Base-by-base conservation (phyloP, 2,888 invertebrate species). In the Serripes groenlandicus region DNA sequence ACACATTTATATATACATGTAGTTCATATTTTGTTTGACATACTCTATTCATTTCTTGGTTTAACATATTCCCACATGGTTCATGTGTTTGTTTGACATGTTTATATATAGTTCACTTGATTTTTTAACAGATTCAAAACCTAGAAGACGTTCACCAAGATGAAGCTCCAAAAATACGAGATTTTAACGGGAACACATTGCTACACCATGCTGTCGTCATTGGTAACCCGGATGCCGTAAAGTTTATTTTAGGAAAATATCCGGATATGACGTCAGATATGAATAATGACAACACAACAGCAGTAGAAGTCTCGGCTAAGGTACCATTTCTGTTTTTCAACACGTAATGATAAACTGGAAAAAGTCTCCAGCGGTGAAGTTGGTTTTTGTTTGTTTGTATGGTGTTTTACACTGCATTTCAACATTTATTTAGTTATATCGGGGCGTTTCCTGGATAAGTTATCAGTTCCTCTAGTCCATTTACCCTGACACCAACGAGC, bases 191-290 rank as follows among this genome's bases (percentile, higher is more conserved):
- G 28, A 88, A 88, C 75, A 89, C 83, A 0, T 56, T 89, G 49
- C 75, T 89, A 18, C 89, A 89, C 52, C 75, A 86, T 7, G 81
- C 85, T 66, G 86, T 89, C 11, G 26, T 83, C 26, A 49, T 71
- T 0, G 82, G 86, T 26, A 73, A 79, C 60, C 32, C 81, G 0
- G 80, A 81, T 32, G 81, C 78, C 5, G 71, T 88, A 7, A 81
- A 80, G 28, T 81, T 73, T 37, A 70, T 85, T 0, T 30, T 88
- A 7, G 85, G 78, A 23, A 81, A 81, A 26, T 84, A 82, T 34
- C 83, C 86, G 37, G 86, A 75, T 58, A 64, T 84, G 78, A 72
- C 77, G 32, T 81, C 83, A 34, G 86, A 86, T 30, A 79, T 86
- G 78, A 86, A 86, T 68, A 30, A 30, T 1, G 86, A 80, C 7